phyloP scores from a whole-genome alignment of 2,888 invertebrate species.

The Diarsia rubi region DNA sequence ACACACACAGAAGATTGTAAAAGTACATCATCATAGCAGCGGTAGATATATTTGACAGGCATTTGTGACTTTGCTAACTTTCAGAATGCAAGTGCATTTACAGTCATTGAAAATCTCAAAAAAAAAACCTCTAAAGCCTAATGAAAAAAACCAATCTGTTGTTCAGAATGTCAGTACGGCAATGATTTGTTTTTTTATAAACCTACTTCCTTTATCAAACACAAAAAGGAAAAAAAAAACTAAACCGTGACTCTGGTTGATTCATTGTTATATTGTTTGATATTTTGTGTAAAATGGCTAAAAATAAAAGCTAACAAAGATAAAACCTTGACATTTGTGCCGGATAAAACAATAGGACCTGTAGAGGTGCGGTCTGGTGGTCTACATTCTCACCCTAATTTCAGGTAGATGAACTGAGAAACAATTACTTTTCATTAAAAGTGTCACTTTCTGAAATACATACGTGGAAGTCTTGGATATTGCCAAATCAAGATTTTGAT shows the following conservation, averaged over 20 bases:
- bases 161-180: background rate
- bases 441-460: background rate
- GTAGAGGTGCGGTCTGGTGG: background rate
- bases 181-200: background rate
- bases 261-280: conserved; percentile 51
- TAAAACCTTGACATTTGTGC: conserved; percentile 36
- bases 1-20: no score
- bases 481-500: no score
- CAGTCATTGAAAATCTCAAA: background rate
- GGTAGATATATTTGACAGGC: background rate
- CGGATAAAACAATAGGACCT: conserved; percentile 27
- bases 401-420: conserved; percentile 5
- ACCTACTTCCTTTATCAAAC: conserved; percentile 19
- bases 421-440: background rate
- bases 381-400: conserved; percentile 26
- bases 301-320: conserved; percentile 29
- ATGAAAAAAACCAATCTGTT: conserved; percentile 2
- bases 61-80: background rate
- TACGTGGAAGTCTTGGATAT: background rate
- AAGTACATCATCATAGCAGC: no score
- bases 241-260: conserved; percentile 31
- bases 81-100: background rate
- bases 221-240: conserved; percentile 18
- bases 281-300: conserved; percentile 28
- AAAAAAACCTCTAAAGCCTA: no score